Conservation (phyloP, 1,140 invertebrate genomes). For the Fopius arisanus region DNA sequence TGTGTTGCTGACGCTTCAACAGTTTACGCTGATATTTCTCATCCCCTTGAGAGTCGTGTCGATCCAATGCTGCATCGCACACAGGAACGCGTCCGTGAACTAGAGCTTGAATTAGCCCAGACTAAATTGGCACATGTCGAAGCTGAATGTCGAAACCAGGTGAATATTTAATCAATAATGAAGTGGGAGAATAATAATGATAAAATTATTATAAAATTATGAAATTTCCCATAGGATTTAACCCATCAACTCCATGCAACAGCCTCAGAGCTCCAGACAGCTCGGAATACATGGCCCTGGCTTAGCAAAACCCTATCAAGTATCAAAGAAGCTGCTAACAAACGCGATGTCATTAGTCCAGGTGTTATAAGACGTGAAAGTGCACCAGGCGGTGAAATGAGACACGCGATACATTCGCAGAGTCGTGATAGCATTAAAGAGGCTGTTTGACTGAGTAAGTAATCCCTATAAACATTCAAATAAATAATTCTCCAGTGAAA, state of each 20-base stretch:
- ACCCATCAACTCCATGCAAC: conserved; percentile 90
- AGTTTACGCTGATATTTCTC: conserved; percentile 47
- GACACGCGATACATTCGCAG: conserved; percentile 55
- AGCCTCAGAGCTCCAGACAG: conserved; percentile 80
- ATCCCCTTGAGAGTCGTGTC: conserved; percentile 49
- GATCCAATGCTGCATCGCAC: conserved; percentile 60
- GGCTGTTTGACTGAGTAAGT: conserved; percentile 53
- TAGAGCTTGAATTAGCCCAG: conserved; percentile 95
- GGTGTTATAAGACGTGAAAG: conserved; percentile 56
- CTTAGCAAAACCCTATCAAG: conserved; percentile 83
- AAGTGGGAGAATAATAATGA: conserved; percentile 4
- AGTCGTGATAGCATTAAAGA: conserved; percentile 59
- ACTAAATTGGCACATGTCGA: conserved; percentile 97
- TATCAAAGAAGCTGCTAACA: conserved; percentile 62
- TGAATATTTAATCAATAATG: conserved; percentile 47
- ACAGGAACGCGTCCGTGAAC: conserved; percentile 81
- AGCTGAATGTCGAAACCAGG: conserved; percentile 95
- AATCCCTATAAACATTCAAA: not conserved
- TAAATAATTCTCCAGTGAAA: too few species aligned
- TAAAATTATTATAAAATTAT: conserved; percentile 13
- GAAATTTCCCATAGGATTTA: conserved; percentile 72
- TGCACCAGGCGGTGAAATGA: conserved; percentile 56
- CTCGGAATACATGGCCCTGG: conserved; percentile 84
- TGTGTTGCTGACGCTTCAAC: conserved; percentile 51
- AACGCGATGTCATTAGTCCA: conserved; percentile 49